Percentiles rank a stretch among this genome's conserved stretches.
Conservation (phyloP, 2,888 invertebrate species). For the Acleris holmiana region DNA sequence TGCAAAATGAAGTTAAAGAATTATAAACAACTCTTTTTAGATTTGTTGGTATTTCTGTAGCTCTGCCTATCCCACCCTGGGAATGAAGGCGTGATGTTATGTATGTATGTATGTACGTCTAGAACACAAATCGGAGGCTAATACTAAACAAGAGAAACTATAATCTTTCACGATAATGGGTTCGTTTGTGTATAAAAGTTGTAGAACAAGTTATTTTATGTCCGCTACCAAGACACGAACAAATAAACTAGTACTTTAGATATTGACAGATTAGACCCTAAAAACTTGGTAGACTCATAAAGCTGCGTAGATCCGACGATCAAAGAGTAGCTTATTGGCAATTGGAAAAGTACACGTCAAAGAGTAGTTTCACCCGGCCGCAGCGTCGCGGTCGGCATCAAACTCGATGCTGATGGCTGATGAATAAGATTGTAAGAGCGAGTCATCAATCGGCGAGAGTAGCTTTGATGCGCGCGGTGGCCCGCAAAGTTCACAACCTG, state of each 20-base stretch:
- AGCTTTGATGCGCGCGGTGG: conserved; percentile 46
- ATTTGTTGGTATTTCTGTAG: too few relatives aligned
- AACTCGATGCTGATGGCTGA: conserved; percentile 35
- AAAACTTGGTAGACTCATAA: conserved; percentile 33
- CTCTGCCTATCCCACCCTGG: too few relatives aligned
- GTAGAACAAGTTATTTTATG: conserved; percentile 25
- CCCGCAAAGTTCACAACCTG: conserved; percentile 59
- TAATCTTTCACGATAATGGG: conserved; percentile 11
- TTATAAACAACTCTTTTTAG: too few relatives aligned
- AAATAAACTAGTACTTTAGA: conserved; percentile 9
- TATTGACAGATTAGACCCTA: conserved; percentile 7
- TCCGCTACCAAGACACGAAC: conserved; percentile 2
- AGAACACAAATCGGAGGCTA: too few relatives aligned
- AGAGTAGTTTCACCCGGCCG: conserved; percentile 21
- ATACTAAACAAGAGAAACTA: too few relatives aligned
- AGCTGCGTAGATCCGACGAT: conserved; percentile 32
- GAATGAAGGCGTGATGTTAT: too few relatives aligned
- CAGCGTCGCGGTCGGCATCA: conserved; percentile 28
- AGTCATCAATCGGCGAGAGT: conserved; percentile 49
- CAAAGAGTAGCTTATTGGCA: conserved; percentile 37
- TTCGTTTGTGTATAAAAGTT: conserved; percentile 24
- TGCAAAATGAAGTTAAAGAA: too few relatives aligned
- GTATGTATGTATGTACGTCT: too few relatives aligned
- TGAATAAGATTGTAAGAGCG: conserved; percentile 46
- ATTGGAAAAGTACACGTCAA: conserved; percentile 29